These are phyloP conservation scores for Drosophila macrothrix DNA, from an alignment of 2,888 invertebrate species.

Conservation along the genomic window DNA sequence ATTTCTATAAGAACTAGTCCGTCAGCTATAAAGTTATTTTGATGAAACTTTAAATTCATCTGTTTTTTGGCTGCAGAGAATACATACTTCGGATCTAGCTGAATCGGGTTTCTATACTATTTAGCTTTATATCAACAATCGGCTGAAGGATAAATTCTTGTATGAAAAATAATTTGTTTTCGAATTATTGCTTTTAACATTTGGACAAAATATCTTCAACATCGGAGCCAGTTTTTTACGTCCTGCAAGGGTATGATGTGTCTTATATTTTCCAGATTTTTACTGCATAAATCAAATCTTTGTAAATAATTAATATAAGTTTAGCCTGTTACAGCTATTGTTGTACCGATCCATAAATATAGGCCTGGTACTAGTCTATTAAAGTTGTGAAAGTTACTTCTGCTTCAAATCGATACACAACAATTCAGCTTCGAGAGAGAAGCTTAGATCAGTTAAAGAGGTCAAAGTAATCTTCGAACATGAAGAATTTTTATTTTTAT, in stretches of 20 bases:
- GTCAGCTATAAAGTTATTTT: background rate
- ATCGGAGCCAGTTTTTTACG: too few species aligned
- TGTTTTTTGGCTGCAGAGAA: background rate
- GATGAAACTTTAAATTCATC: background rate
- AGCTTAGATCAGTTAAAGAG: background rate
- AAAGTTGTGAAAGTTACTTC: background rate
- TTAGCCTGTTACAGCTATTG: background rate
- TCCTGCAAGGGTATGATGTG: background rate
- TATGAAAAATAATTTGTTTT: background rate
- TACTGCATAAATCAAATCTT: background rate
- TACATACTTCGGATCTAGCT: background rate
- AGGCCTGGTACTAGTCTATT: background rate
- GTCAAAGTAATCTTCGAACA: background rate
- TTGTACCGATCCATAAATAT: background rate
- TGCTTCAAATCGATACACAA: background rate
- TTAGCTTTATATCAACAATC: background rate
- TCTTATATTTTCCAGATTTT: background rate
- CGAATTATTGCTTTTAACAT: too few species aligned
- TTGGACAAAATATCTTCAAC: background rate
- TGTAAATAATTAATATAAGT: background rate
- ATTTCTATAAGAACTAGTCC: background rate
- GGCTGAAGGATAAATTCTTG: background rate
- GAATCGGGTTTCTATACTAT: background rate
- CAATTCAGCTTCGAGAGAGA: background rate
- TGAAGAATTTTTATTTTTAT: background rate